Evolutionary conservation across 1,140 invertebrate species (phyloP).

Genomic region (Drosophila bifasciata): DNA sequence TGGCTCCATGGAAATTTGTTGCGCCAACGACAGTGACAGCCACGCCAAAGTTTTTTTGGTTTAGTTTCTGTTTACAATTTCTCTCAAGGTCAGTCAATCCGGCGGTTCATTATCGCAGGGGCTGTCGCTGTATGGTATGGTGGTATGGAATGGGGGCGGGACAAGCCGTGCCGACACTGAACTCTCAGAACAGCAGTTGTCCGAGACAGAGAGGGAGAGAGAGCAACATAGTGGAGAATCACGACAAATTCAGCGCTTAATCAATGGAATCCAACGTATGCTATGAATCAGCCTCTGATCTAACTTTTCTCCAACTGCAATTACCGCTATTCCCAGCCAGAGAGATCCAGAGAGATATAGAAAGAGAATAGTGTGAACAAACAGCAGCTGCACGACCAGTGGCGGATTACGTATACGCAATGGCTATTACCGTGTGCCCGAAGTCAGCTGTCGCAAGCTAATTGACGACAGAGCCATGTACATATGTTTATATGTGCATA

Average conservation of each 20-base stretch:
- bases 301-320: conserved; percentile 1
- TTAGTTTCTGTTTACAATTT: conserved; percentile 52
- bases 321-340: neutral
- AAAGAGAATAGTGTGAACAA: conserved; percentile 2
- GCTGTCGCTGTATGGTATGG: conserved; percentile 17
- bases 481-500: no score
- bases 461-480: conserved; percentile 45
- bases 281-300: no score
- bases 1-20: conserved; percentile 46
- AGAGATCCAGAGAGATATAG: no score
- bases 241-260: conserved; percentile 1
- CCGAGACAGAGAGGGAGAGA: neutral
- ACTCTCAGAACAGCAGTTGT: conserved; percentile 11
- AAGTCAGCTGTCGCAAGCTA: conserved; percentile 45
- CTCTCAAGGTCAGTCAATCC: conserved; percentile 63
- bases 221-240: conserved; percentile 8
- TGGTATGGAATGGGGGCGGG: neutral
- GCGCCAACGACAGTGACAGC: conserved; percentile 39
- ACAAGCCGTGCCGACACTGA: conserved; percentile 12
- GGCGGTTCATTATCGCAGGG: conserved; percentile 66
- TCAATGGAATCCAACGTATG: conserved; percentile 3
- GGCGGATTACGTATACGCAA: conserved; percentile 67
- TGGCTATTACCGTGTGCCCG: conserved; percentile 22
- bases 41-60: conserved; percentile 26
- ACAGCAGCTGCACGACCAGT: conserved; percentile 28